These are phyloP conservation scores for Lepidurus arcticus DNA, from an alignment of 1,140 invertebrate species.

Conservation along the genomic window DNA sequence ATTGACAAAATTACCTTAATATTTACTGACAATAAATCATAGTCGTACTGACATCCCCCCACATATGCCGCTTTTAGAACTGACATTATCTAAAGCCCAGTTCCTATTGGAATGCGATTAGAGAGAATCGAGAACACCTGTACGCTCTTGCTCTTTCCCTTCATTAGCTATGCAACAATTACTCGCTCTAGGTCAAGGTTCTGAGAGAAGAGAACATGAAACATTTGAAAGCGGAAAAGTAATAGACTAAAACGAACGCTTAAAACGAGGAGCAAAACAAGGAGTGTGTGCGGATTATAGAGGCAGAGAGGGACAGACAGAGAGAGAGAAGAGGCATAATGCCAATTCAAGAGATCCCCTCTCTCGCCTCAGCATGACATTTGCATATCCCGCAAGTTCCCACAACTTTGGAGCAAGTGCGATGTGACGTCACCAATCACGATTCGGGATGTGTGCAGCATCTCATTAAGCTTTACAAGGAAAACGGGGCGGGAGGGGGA, in stretches of 20 bases:
- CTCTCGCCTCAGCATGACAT: background rate
- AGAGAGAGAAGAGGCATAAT: background rate
- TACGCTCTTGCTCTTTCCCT: background rate
- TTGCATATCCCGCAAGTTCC: background rate
- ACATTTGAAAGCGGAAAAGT: background rate
- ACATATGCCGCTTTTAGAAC: too few relatives aligned
- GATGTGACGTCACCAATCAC: constrained; percentile 3
- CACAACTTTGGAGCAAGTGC: background rate
- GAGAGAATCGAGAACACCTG: background rate
- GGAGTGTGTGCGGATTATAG: background rate
- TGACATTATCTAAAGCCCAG: too few relatives aligned
- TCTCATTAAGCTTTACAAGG: constrained; percentile 11
- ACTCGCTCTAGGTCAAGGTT: background rate
- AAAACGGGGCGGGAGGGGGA: background rate
- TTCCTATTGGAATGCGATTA: background rate
- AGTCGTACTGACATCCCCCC: too few relatives aligned
- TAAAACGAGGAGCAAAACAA: constrained; percentile 9
- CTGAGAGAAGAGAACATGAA: background rate
- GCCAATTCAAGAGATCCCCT: background rate
- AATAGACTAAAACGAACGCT: background rate
- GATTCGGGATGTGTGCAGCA: background rate
- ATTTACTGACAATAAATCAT: too few relatives aligned
- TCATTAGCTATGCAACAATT: constrained; percentile 19
- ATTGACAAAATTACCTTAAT: too few relatives aligned
- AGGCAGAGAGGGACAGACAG: background rate